Evolutionary conservation across 2,888 invertebrate species (phyloP), one percentile per base, ranked within the genome.

Genomic region (Cybosia mesomella): DNA sequence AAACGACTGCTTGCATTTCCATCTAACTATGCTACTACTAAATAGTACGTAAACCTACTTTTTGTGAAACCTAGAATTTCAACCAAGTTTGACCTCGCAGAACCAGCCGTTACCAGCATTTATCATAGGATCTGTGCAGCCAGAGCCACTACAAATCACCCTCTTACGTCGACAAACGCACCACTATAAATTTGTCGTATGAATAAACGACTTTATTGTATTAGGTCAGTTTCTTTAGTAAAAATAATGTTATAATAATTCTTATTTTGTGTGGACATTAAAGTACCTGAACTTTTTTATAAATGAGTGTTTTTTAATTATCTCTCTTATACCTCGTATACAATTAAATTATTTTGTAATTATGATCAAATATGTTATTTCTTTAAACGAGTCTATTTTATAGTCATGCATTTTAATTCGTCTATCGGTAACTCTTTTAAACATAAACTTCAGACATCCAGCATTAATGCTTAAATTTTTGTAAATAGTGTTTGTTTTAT

Each of bases 111-210:
- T 67, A 67, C 68, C 54, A 61, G 67, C 73, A 81, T 82, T 79
- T 78, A 77, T 82, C 76, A 77, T 73, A 62, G 72, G 76, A 77
- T 77, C 80, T 77, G 59, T 8, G 61, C 61, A 49, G 36, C 53
- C 10, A 54, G 28, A 68, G 67, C 67, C 64, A 66, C 58, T 78
- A 86, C 83, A 85, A 86, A 86, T 85, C 67, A 78, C 63, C 74
- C 81, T 77, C 78, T 85, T 82, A 82, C 76, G 71, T 79, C 76
- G 67, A 75, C 80, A 78, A 77, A 80, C 74, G 76, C 66, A 67
- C 68, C 65, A 64, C 68, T 71, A 72, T 71, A 75, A 78, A 76
- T 75, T 28, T 70, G n/a, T 58, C 15, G 22, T 39, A 22, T 22
- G 9, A 59, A 49, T 49, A 39, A 59, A 13, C 22, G 15, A 9